phyloP scores from a whole-genome alignment of 1,140 invertebrate genomes.

The Megalonaias nervosa region DNA sequence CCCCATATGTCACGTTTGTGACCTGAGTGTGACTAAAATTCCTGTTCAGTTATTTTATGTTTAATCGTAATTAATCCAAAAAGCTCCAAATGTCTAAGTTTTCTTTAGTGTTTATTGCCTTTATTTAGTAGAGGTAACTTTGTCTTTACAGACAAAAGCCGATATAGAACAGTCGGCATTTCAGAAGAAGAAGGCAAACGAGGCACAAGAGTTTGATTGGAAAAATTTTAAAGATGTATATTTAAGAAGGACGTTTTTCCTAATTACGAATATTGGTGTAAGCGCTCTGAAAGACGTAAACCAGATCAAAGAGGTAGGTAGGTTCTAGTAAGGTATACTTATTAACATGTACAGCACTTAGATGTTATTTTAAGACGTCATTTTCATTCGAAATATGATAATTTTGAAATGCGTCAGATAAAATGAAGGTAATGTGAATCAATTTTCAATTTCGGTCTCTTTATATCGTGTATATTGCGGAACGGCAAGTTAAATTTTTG shows the following conservation, averaged over 20 bases:
- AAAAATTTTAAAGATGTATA: slow-evolving; percentile 79
- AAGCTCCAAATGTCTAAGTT: no score
- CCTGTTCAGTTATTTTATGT: background rate
- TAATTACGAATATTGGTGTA: slow-evolving; percentile 85
- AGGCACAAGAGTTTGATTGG: slow-evolving; percentile 73
- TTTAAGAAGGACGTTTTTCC: slow-evolving; percentile 82
- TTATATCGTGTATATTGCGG: background rate
- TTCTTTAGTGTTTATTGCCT: no score
- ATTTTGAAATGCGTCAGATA: background rate
- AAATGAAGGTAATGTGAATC: background rate
- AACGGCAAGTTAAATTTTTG: background rate
- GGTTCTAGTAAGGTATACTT: background rate
- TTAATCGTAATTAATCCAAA: no score
- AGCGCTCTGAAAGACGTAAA: slow-evolving; percentile 74
- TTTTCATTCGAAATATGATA: background rate
- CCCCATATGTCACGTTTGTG: no score
- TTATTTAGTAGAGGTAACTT: background rate
- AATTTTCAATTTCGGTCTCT: background rate
- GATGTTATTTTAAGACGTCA: background rate
- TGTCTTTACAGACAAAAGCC: slow-evolving; percentile 22
- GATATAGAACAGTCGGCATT: slow-evolving; percentile 42
- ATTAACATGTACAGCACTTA: background rate
- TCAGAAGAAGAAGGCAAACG: slow-evolving; percentile 51
- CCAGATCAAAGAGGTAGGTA: slow-evolving; percentile 42
- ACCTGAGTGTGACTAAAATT: no score